Evolutionary conservation across 1,140 invertebrate species (phyloP).

Genomic region (Drosophila bipectinata): DNA sequence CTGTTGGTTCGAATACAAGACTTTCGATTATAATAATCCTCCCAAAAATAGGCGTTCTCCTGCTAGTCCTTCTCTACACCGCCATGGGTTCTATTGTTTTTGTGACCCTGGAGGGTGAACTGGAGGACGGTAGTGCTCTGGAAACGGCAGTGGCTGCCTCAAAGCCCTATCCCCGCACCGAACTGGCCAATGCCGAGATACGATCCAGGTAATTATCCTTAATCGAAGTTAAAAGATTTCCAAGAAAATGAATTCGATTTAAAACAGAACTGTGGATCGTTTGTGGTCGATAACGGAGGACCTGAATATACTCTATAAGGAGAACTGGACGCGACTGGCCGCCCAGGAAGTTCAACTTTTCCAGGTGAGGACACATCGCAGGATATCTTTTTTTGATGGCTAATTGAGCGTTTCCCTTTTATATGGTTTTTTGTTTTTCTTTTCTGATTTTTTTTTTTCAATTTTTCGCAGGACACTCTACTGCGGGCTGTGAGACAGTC

Average conservation of each 20-base stretch:
- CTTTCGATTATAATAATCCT: not conserved
- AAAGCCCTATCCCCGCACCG: conserved; percentile 86
- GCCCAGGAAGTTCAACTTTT: conserved; percentile 94
- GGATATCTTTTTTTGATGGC: not conserved
- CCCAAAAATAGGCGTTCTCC: conserved; percentile 88
- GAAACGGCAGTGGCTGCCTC: conserved; percentile 87
- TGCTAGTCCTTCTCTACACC: conserved; percentile 94
- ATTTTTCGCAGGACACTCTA: conserved; percentile 79
- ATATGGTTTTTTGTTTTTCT: not conserved
- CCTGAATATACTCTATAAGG: conserved; percentile 96
- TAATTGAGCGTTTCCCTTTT: conserved; percentile 23
- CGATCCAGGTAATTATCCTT: conserved; percentile 83
- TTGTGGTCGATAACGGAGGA: conserved; percentile 97
- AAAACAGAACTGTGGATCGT: conserved; percentile 88
- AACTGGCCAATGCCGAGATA: conserved; percentile 83
- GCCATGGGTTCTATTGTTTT: conserved; percentile 96
- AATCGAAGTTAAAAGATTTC: not conserved
- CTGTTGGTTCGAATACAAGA: not conserved
- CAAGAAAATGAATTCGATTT: not conserved
- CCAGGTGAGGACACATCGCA: conserved; percentile 86
- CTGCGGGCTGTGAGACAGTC: conserved; percentile 82
- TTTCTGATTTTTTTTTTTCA: conserved; percentile 3
- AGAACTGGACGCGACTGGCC: conserved; percentile 95
- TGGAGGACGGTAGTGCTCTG: conserved; percentile 72
- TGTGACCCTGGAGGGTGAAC: conserved; percentile 92